These are phyloP conservation scores for Hyles vespertilio DNA, from an alignment of 1,140 invertebrate genomes.

Conservation along the genomic window DNA sequence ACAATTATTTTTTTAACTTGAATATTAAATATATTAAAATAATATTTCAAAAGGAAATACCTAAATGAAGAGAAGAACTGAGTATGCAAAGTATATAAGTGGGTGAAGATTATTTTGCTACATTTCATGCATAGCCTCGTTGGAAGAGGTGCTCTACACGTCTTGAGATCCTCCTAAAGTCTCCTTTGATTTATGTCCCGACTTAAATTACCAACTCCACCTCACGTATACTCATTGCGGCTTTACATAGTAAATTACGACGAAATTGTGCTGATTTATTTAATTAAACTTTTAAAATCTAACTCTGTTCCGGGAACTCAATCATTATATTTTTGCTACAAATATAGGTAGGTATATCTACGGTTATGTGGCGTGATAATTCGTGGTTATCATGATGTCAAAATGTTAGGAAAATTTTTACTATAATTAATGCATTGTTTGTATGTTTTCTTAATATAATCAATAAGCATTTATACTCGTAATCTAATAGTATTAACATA, in stretches of 20 bases:
- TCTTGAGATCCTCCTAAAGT: constrained; percentile 17
- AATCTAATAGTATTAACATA: background rate
- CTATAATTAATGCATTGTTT: constrained; percentile 4
- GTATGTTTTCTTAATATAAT: background rate
- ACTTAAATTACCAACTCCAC: constrained; percentile 16
- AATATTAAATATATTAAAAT: too few relatives aligned
- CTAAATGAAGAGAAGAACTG: too few relatives aligned
- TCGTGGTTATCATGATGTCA: background rate
- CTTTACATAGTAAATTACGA: constrained; percentile 9
- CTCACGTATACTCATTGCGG: constrained; percentile 4
- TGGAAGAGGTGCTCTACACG: background rate
- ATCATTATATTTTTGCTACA: too few relatives aligned
- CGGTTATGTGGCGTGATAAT: too few relatives aligned
- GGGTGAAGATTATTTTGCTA: too few relatives aligned
- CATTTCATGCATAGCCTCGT: too few relatives aligned
- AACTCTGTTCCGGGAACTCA: background rate
- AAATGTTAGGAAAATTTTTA: constrained; percentile 1
- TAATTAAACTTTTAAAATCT: background rate
- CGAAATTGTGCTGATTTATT: constrained; percentile 8
- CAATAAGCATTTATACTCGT: too few relatives aligned
- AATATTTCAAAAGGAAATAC: too few relatives aligned
- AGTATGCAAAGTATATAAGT: too few relatives aligned
- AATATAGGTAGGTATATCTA: too few relatives aligned
- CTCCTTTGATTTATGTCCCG: constrained; percentile 24
- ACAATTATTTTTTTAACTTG: too few relatives aligned